phyloP scores from a whole-genome alignment of 2,888 invertebrate species.

The Sialis fuliginosa region DNA sequence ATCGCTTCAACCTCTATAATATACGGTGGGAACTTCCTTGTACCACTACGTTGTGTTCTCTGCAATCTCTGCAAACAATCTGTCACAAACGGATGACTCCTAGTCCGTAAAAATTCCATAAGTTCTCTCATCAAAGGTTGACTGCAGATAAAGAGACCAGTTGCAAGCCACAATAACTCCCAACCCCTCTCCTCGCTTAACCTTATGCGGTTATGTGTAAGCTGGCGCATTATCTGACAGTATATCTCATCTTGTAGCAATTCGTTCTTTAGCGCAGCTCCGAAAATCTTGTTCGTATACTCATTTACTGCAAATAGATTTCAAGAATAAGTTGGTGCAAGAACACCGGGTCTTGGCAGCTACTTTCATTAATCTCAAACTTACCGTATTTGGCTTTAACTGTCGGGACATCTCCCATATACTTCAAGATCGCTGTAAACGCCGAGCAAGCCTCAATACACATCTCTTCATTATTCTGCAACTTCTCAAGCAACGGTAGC shows the following conservation, averaged over 20 bases:
- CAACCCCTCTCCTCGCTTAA: conserved; percentile 83
- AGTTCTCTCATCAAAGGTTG: conserved; percentile 58
- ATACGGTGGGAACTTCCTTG: conserved; percentile 71
- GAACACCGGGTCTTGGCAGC: conserved; percentile 34
- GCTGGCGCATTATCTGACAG: conserved; percentile 87
- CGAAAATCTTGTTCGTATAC: no score
- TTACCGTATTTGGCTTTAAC: conserved; percentile 47
- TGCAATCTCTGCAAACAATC: conserved; percentile 70
- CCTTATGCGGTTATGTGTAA: conserved; percentile 71
- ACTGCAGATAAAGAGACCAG: conserved; percentile 71
- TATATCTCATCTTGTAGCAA: conserved; percentile 76
- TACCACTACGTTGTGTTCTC: conserved; percentile 55
- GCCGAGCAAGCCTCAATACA: conserved; percentile 56
- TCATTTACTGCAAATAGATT: no score
- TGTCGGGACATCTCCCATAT: conserved; percentile 87
- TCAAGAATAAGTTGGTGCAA: no score
- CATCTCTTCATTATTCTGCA: conserved; percentile 49
- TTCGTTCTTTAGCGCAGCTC: conserved; percentile 53
- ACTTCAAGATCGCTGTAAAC: conserved; percentile 61
- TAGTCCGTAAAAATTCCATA: conserved; percentile 53
- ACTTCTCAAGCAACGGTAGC: conserved; percentile 61
- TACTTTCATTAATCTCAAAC: conserved; percentile 76
- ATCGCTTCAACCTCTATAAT: conserved; percentile 91
- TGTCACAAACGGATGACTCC: conserved; percentile 55
- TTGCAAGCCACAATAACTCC: conserved; percentile 85